Conservation (phyloP, 2,797 vertebrate genomes). For the Manis crassicaudata region DNA sequence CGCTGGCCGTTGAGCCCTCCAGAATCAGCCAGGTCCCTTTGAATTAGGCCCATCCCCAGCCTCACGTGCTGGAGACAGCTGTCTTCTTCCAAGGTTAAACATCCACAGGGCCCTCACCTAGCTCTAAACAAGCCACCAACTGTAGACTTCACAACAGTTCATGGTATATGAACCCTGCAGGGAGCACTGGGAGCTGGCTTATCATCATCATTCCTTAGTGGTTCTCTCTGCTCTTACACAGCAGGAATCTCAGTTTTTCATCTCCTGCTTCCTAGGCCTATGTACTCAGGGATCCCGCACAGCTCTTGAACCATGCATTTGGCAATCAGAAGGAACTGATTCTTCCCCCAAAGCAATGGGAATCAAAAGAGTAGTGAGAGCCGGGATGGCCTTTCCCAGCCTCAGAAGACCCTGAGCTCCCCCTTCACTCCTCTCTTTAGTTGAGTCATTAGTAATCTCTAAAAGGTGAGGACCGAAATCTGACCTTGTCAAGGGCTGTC, state of each 20-base stretch:
- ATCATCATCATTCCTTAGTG: background rate
- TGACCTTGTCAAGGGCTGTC: background rate
- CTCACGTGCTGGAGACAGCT: background rate
- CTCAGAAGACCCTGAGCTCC: background rate
- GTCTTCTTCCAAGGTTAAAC: background rate
- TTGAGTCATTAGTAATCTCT: background rate
- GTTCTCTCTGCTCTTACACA: background rate
- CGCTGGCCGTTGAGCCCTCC: background rate
- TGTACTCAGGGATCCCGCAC: background rate
- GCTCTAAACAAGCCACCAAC: background rate
- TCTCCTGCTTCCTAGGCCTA: background rate
- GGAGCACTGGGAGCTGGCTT: rapidly evolving
- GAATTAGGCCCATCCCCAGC: background rate
- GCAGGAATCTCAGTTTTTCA: background rate
- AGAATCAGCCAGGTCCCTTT: background rate
- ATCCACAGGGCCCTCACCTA: background rate
- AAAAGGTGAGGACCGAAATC: background rate
- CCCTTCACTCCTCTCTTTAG: background rate
- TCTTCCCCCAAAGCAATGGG: background rate
- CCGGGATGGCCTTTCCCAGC: background rate
- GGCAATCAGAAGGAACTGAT: background rate
- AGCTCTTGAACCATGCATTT: background rate
- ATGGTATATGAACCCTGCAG: background rate
- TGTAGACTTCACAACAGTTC: background rate
- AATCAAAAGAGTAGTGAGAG: background rate